Evolutionary conservation across 2,113 vertebrate species (phyloP).

Genomic region (Bubo blakistoni): DNA sequence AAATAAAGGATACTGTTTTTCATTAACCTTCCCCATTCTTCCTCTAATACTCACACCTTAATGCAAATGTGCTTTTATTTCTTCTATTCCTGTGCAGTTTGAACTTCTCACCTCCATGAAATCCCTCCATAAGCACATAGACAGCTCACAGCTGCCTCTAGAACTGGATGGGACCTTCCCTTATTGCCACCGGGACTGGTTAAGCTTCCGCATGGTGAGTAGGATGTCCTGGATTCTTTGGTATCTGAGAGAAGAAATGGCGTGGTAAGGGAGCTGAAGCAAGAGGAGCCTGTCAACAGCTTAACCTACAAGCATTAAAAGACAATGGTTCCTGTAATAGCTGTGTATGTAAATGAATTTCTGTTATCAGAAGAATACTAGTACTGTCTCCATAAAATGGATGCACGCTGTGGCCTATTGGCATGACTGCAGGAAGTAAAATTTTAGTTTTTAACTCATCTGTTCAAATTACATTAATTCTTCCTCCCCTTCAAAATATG

Average conservation of each 20-base stretch:
- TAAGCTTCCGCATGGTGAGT: conserved; percentile 88
- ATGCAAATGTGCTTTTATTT: not conserved
- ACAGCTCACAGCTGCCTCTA: conserved; percentile 77
- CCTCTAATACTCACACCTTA: not conserved
- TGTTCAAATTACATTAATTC: not conserved
- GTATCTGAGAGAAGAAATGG: not conserved
- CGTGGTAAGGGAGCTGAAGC: not conserved
- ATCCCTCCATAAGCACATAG: conserved; percentile 83
- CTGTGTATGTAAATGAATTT: not conserved
- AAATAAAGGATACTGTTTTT: not conserved
- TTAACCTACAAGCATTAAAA: not conserved
- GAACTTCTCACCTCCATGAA: conserved; percentile 82
- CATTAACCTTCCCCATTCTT: not conserved
- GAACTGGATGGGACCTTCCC: conserved; percentile 83
- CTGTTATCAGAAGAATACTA: not conserved
- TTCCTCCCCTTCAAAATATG: not conserved
- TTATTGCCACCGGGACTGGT: conserved; percentile 87
- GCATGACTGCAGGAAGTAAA: not conserved
- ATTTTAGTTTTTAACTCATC: not conserved
- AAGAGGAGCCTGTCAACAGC: not conserved
- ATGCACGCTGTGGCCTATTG: not conserved
- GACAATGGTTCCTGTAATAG: not conserved
- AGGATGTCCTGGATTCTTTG: not conserved
- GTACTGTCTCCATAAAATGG: not conserved
- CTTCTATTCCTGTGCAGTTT: conserved; percentile 69